Base-by-base conservation (phyloP, 2,113 vertebrate species). In the Sphaerodactylus townsendi region DNA sequence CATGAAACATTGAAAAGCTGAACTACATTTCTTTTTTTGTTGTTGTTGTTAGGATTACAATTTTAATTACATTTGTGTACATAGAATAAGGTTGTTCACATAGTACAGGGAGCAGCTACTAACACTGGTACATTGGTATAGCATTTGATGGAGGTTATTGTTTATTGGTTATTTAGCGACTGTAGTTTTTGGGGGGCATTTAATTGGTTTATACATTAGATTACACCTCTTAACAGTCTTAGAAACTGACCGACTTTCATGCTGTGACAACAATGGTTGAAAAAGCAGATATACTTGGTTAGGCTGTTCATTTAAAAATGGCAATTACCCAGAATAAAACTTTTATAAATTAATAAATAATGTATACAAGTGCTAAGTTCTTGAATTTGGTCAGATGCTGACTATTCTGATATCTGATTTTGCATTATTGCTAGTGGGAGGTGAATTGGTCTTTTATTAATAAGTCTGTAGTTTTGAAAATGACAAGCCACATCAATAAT, bases 31-130 rank as follows among this genome's bases (percentile, higher is more conserved):
- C 95, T 88, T 94, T 95, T 97, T 95, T 96, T 97, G n/a, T n/a
- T n/a, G n/a, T n/a, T n/a, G n/a, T n/a, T 96, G 97, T 98, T 98
- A 98, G 97, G 98, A 98, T 98, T 99, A 98, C 97, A 99, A 97
- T 98, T 98, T 97, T 97, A 96, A 98, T 99, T 99, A 99, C 98
- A 99, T 98, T 97, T 98, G 97, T 97, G 96, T 97, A 99, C 98
- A 98, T 97, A 97, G 96, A 96, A 96, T 97, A 98, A 96, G 97
- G 98, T 98, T 97, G 97, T 97, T 98, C 97, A 98, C 97, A 97
- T 97, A 97, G 97, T 97, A 98, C 97, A 97, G 96, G 96, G 96
- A 96, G 97, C 97, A 97, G 97, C 96, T 98, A 98, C 98, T 96
- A 97, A 97, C 97, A 98, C 97, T 97, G 97, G 98, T 97, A 97